Evolutionary conservation across 2,113 vertebrate species (phyloP).

Genomic region (Hemibates koningsi): DNA sequence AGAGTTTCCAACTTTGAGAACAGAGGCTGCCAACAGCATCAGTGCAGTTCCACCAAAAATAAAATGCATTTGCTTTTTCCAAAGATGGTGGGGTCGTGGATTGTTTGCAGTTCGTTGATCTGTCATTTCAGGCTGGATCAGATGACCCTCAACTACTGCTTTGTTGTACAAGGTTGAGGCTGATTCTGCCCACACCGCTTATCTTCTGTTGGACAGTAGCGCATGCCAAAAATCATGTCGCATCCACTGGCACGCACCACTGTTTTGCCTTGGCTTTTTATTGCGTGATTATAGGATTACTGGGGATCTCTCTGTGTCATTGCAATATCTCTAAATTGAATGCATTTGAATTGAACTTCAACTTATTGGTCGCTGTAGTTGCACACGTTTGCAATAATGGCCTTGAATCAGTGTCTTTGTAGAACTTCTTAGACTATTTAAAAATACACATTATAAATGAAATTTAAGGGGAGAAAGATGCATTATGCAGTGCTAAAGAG

Average conservation of each 20-base stretch:
- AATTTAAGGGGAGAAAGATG: background rate
- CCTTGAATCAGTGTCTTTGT: background rate
- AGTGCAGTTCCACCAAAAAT: background rate
- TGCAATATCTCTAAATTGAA: background rate
- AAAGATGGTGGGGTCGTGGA: background rate
- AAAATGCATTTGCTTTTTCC: background rate
- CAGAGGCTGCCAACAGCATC: background rate
- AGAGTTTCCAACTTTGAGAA: background rate
- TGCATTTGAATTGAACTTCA: background rate
- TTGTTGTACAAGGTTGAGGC: background rate
- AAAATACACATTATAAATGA: background rate
- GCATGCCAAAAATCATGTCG: background rate
- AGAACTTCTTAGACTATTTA: background rate
- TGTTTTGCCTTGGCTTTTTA: background rate
- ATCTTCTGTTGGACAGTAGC: background rate
- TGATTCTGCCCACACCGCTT: background rate
- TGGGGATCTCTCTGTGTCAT: background rate
- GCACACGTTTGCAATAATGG: background rate
- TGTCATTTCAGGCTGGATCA: background rate
- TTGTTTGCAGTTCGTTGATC: background rate
- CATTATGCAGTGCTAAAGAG: background rate
- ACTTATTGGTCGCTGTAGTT: background rate
- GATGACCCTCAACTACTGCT: background rate
- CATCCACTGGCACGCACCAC: background rate
- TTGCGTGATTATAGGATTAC: background rate